Conservation (phyloP, 2,888 invertebrate genomes). For the Scaptodrosophila latifasciaeformis region DNA sequence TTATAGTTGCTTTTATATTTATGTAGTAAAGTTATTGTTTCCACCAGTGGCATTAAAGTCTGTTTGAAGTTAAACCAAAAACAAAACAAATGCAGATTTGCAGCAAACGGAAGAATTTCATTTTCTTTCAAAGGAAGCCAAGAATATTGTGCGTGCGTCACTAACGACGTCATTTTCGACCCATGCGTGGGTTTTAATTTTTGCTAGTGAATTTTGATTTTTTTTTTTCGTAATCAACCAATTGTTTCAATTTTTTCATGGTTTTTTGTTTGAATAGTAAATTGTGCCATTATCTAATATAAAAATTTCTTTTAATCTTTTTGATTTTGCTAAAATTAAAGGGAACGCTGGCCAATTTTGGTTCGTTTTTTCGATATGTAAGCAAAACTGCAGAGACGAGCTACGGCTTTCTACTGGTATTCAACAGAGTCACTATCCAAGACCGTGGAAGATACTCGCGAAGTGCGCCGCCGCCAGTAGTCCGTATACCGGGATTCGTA, state of each 20-base stretch:
- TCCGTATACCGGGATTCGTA: constrained; percentile 68
- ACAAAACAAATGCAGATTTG: constrained; percentile 30
- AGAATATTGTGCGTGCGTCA: not conserved
- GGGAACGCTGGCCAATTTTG: constrained; percentile 49
- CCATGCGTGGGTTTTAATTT: constrained; percentile 8
- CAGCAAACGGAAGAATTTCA: constrained; percentile 52
- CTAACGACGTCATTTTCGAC: not conserved
- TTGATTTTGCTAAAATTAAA: constrained; percentile 26
- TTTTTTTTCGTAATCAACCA: constrained; percentile 1
- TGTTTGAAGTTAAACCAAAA: constrained; percentile 20
- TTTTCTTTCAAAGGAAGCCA: constrained; percentile 42
- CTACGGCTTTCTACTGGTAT: constrained; percentile 51
- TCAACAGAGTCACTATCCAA: constrained; percentile 74
- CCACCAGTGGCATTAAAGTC: constrained; percentile 63
- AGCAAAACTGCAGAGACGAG: constrained; percentile 33
- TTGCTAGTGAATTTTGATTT: constrained; percentile 17
- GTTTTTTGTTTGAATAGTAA: constrained; percentile 1
- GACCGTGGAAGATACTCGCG: constrained; percentile 71
- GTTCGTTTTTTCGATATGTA: constrained; percentile 28
- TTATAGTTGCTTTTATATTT: not conserved
- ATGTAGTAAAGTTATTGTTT: constrained; percentile 33
- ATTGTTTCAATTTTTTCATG: not conserved
- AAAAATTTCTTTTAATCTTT: constrained; percentile 22
- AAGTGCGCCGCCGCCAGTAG: constrained; percentile 71
- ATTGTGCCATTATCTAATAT: constrained; percentile 55